These are phyloP conservation scores for Folsomia manolachei DNA, from an alignment of 2,888 invertebrate species.

Conservation along the genomic window DNA sequence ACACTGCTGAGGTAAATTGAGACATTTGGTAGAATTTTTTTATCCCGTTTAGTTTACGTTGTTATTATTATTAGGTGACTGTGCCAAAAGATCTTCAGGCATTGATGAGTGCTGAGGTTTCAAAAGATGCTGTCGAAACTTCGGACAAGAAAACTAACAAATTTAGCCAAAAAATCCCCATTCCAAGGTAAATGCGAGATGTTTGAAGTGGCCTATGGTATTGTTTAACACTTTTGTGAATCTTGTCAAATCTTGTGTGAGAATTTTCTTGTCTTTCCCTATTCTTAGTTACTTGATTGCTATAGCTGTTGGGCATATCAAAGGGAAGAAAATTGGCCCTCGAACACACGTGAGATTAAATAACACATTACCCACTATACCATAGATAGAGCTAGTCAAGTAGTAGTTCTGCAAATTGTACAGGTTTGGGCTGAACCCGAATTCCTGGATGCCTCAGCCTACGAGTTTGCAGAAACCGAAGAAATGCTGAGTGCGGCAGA, in stretches of 20 bases:
- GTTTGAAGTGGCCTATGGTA: too few species aligned
- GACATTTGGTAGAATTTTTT: background rate
- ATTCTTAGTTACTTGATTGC: slow-evolving; percentile 89
- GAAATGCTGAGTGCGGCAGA: slow-evolving; percentile 78
- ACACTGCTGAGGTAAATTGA: slow-evolving; percentile 63
- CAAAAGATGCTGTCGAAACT: slow-evolving; percentile 55
- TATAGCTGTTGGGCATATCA: slow-evolving; percentile 79
- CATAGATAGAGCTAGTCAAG: too few species aligned
- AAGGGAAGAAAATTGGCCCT: slow-evolving; percentile 71
- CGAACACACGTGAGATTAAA: too few species aligned
- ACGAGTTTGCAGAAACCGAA: slow-evolving; percentile 86
- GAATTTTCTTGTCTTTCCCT: too few species aligned
- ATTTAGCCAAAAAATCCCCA: slow-evolving; percentile 75
- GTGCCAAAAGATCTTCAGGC: slow-evolving; percentile 74
- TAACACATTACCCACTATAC: too few species aligned
- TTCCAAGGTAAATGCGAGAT: too few species aligned
- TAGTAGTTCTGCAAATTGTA: too few species aligned
- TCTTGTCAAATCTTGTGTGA: too few species aligned
- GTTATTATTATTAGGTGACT: slow-evolving; percentile 65
- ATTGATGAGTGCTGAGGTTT: slow-evolving; percentile 80
- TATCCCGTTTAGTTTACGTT: background rate
- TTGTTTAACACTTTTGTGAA: too few species aligned
- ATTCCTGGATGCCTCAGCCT: slow-evolving; percentile 75
- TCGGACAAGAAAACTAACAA: slow-evolving; percentile 49
- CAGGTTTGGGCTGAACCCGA: slow-evolving; percentile 90